These are phyloP conservation scores for Takifugu flavidus DNA, from an alignment of 2,113 vertebrate species.

Conservation along the genomic window DNA sequence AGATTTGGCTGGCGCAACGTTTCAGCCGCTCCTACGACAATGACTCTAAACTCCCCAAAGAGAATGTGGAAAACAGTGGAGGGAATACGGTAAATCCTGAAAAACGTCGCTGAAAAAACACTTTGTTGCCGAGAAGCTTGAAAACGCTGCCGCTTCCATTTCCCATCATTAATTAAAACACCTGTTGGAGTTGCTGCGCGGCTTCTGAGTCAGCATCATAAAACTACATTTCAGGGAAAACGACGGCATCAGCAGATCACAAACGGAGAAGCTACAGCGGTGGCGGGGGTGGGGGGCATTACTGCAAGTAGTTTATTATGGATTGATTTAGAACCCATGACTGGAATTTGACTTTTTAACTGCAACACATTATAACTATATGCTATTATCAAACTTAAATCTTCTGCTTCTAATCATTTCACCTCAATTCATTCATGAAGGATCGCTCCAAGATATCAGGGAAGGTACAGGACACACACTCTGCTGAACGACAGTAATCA, in stretches of 20 bases:
- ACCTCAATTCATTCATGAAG: slow-evolving; percentile 10
- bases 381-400: not conserved
- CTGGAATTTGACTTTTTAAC: too few species aligned
- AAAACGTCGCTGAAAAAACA: not conserved
- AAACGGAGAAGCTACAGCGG: too few species aligned
- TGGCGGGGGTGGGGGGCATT: too few species aligned
- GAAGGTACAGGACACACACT: slow-evolving; percentile 19
- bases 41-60: not conserved
- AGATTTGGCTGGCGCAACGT: too few species aligned
- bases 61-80: too few species aligned
- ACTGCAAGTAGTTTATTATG: too few species aligned
- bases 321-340: too few species aligned
- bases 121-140: not conserved
- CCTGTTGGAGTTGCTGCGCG: slow-evolving; percentile 6
- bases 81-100: too few species aligned
- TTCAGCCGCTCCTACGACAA: too few species aligned
- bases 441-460: slow-evolving; percentile 11
- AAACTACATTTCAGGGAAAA: not conserved
- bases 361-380: not conserved
- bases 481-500: slow-evolving; percentile 35
- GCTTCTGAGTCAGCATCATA: not conserved
- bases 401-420: slow-evolving; percentile 27
- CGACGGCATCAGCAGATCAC: too few species aligned
- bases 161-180: slow-evolving; percentile 10
- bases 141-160: slow-evolving; percentile 20